Evolutionary conservation across 2,888 invertebrate species (phyloP), one percentile per base, ranked within the genome.

Genomic region (Diarsia rubi): DNA sequence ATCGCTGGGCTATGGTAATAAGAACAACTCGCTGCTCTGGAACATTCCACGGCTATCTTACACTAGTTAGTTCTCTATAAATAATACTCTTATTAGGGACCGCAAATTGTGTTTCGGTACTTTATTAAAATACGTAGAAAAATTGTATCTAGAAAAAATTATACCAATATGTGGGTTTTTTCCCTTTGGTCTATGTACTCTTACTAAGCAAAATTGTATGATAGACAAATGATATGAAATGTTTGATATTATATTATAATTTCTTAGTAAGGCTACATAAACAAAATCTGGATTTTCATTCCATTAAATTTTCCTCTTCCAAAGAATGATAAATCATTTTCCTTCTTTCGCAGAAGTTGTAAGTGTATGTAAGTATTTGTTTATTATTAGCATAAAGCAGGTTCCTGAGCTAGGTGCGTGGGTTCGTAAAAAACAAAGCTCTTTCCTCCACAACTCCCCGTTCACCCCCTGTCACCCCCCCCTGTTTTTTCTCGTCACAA

Each of bases 371-470:
- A 65, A 66, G 45, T 73, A 83, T 73, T 70, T 69, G 59, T 73
- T 66, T 66, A 84, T 69, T 63, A 74, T 81, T 78, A 73, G 57
- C 81, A 84, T 78, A 83, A 52, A 24, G 64, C 75, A 67, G 68
- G 69, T 69, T 76, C 76, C 80, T 73, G 71, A 62, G 77, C 19
- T 79, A 87, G 78, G 82, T 82, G 72, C 69, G 77, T 74, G 74
- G 62, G 77, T 76, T 89, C 86, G 80, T 86, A 91, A 90, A 88
- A 89, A 89, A 88, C 88, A 90, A 89, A 87, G 84, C 67, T 71
- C 63, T 71, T 70, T 47, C 62, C 60, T 59, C 64, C 73, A 65
- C 73, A n/a, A 24, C 27, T 12, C 49, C 31, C 64, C 57, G 59
- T 54, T 54, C 64, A 24, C 64, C 68, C 64, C 59, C 73, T 47